Evolutionary conservation across 2,797 vertebrate species (phyloP), one percentile per base, ranked within the genome.

Genomic region (Sarcophilus harrisii): DNA sequence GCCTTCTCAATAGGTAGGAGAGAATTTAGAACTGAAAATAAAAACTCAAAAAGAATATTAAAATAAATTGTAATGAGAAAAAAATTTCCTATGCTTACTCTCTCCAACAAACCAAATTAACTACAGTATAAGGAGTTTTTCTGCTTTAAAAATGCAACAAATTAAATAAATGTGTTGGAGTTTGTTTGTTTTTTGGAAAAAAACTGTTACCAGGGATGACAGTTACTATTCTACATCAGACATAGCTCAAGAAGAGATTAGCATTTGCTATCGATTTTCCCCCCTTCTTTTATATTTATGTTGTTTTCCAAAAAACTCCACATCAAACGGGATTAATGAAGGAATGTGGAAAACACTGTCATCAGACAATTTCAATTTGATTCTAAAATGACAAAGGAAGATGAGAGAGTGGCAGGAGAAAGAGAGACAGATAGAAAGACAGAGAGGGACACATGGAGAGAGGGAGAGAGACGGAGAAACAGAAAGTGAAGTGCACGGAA

Each of bases 211-310:
- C 97, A 96, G 95, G 96, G 93, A 98, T 60, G 93, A 97, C 92
- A 59, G 97, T 94, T 95, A 92, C 95, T 97, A 97, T 97, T 97
- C 96, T 98, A 98, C 98, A 98, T 97, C 95, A 95, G n/a, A 96
- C 94, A 90, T 52, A 96, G 97, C 96, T 98, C 97, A 96, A 95
- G 95, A 97, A 96, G 16, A 94, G 95, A 94, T 95, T 96, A 54
- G 29, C 95, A 91, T 96, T 95, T 96, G 97, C 95, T 97, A 97
- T 96, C 96, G 90, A 96, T 60, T 97, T 95, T 92, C 96, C 96
- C 54, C 73, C 14, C 58, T 54, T 66, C 32, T 49, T 54, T 91
- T 16, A 32, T 32, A 59, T 49, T 91, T 45, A 58, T 21, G 8
- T 10, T 30, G 32, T 55, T 27, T 11, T 90, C 59, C 58, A 18